A percentile compares a stretch with the other conserved stretches of the same genome.
Conservation (phyloP, 2,797 vertebrate genomes). For the Cynopterus sphinx region DNA sequence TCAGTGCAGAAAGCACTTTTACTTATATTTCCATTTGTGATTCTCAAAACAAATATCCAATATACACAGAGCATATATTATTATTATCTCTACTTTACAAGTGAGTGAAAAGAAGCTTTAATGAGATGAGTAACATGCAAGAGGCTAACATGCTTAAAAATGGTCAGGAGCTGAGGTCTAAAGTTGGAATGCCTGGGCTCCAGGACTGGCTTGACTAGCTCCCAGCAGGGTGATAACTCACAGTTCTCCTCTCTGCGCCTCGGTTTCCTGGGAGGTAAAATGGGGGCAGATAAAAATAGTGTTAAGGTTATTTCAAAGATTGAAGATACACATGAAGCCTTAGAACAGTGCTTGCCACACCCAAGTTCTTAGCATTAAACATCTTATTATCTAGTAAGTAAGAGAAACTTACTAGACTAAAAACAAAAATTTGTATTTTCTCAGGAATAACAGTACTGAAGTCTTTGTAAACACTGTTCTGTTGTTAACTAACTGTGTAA, state of each 20-base stretch:
- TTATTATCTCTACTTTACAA: not conserved
- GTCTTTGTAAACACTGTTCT: not conserved
- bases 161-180: not conserved
- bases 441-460: not conserved
- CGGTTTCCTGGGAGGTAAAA: not conserved
- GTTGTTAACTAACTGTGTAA: not conserved
- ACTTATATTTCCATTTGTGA: not conserved
- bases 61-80: not conserved
- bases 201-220: not conserved
- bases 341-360: too few species aligned
- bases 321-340: not conserved
- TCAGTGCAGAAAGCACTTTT: not conserved
- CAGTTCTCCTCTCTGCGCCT: not conserved
- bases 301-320: not conserved
- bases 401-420: not conserved
- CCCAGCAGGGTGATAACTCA: fast-evolving
- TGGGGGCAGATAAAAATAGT: not conserved
- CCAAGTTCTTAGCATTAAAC: not conserved
- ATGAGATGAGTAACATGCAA: not conserved
- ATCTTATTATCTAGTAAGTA: not conserved
- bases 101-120: not conserved
- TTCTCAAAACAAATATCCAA: not conserved
- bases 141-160: not conserved
- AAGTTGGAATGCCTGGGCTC: too few species aligned
- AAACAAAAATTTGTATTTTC: not conserved